Base-by-base conservation (phyloP, 1,140 invertebrate genomes). In the Papilio dardanus region DNA sequence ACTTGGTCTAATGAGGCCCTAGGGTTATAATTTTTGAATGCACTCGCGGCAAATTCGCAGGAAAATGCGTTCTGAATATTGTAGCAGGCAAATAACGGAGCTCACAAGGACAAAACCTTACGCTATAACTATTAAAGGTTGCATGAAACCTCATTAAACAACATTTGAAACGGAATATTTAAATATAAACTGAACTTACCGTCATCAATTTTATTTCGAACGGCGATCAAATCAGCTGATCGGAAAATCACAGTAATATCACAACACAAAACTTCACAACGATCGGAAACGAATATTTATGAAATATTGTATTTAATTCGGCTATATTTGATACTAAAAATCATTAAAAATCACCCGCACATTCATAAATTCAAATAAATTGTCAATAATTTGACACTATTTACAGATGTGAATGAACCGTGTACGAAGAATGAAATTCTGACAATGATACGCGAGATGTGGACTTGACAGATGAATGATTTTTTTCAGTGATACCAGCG, bases 121-220 rank as follows among this genome's bases (percentile, higher is more conserved):
- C 10, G 12, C 4, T 30, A 62, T 14, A 62, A 3, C 24, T 28
- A 5, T 28, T 28, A 62, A 62, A 62, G 54, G 21, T 28, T 28
- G 30, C 24, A 10, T 24, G 21, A 24, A 10, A 62, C 54, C 16
- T 14, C 5, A 10, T 24, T 54, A 24, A 10, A 62, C 54, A 16
- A 28, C 5, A 54, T 54, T 46, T 16, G 42, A 46, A 19, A 6
- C 42, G 6, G 5, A 19, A 66, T 33, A 66, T 68, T 69, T 40
- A 24, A 69, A 69, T 69, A 69, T 35, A 69, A 69, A 69, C 8
- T 68, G 35, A 40, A 68, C 67, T 69, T 28, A 69, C 67, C 67
- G 67, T 24, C 35, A 69, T 14, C 31, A 40, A 69, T 35, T 37
- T 69, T 66, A 24, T 40, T 35, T n/a, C 19, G 3, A 62, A 62